Evolutionary conservation across 2,888 invertebrate species (phyloP), one percentile per base, ranked within the genome.

Genomic region (Aphidius colemani): DNA sequence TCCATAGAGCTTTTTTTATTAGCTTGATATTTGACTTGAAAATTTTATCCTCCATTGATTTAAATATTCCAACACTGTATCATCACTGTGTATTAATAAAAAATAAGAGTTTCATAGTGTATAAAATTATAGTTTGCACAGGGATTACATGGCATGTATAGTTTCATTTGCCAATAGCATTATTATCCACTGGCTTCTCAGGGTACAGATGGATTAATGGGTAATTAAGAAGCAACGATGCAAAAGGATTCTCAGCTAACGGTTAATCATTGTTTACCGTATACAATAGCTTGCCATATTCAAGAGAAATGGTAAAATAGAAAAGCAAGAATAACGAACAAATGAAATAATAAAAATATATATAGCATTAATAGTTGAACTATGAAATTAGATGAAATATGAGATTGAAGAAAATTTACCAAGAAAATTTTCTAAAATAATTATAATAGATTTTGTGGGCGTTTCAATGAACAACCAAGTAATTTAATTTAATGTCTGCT

Each of bases 401-500:
- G 57, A 66, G 64, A 68, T 68, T 30, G 69, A 65, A 64, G 67
- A 70, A 70, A 18, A 18, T 18, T 18, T 18, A 18, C 13, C 69
- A 65, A 64, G 67, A 70, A 69, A 72, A 73, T 75, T 74, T 77
- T 72, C 72, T 69, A 69, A 72, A 64, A 68, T 64, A 53, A 62
- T 61, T 69, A 74, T 74, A 75, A 76, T 76, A 72, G 72, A 70
- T 72, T 66, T 62, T 62, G 70, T 70, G 69, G 70, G 70, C 66
- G 5, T 30, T 74, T 75, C 74, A 76, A 77, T 74, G 76, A 77
- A 74, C 73, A 69, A 61, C 70, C 73, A 69, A 70, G 73, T 72
- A 72, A 78, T 78, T 77, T 75, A 77, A 74, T 75, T 73, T 74
- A 75, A 67, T 65, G 72, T 70, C 74, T 76, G 73, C 76, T 76